Evolutionary conservation across 2,113 vertebrate genomes (phyloP), one percentile per base, ranked within the genome.

Genomic region (Myiozetetes cayanensis): DNA sequence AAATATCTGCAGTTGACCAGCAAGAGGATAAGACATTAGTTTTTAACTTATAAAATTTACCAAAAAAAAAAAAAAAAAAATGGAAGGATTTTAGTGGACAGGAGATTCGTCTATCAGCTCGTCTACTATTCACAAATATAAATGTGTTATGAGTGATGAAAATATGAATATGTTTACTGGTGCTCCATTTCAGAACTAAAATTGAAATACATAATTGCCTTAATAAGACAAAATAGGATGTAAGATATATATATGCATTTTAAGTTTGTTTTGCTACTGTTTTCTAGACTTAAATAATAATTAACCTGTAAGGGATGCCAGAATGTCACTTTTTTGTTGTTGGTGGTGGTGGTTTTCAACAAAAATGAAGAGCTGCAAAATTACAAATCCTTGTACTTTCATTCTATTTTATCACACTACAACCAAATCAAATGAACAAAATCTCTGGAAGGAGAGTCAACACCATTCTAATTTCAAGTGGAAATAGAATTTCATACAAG

Each of bases 401-500:
- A 31, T 47, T 83, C 58, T 62, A 20, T 47, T 47, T 11, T 49
- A 39, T 44, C 5, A 3, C 9, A 59, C 7, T 52, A 22, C 31
- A 68, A 28, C 5, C 18, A 61, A 47, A 22, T 16, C 23, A 44
- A 56, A 73, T 28, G 28, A 70, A 67, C 18, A 74, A 81, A 81
- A 10, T 19, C 7, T 66, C 46, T 1, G 2, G 3, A 61, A 78
- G 27, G 19, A 44, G 9, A 66, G 9, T n/a, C 23, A 63, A 47
- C 9, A 25, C 5, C 74, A 8, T 72, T 21, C 17, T 68, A 33
- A 74, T 63, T 92, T 90, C 33, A 46, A 35, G 47, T 27, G 52
- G 59, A 71, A 95, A 61, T 7, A 77, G 18, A 83, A 80, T 68
- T 88, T 86, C 24, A 47, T 58, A 31, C 12, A 81, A 85, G 78